Percentiles rank a stretch among this genome's conserved stretches.
These are phyloP conservation scores for Zeus faber DNA, from an alignment of 2,113 vertebrate genomes.

Conservation along the genomic window DNA sequence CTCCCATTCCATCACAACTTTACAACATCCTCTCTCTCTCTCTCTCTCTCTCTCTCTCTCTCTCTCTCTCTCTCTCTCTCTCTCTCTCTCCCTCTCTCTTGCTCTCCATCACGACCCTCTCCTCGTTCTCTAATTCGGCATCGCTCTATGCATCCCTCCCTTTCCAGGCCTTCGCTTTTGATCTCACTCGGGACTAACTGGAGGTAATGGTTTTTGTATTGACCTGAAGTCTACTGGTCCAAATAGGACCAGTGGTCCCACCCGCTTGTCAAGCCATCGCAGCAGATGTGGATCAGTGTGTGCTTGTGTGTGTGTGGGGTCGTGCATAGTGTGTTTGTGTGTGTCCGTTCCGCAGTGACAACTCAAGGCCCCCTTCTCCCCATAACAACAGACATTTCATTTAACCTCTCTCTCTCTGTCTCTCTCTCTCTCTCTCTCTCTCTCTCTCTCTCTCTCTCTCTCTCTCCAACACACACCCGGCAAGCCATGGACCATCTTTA, in stretches of 20 bases:
- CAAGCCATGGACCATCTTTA: too few species aligned
- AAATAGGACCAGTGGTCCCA: slow-evolving; percentile 7
- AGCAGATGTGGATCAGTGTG: slow-evolving; percentile 30
- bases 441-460: too few species aligned
- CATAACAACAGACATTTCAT: slow-evolving; percentile 40
- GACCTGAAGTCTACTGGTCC: slow-evolving; percentile 34
- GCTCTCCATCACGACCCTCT: slow-evolving; percentile 4
- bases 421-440: too few species aligned
- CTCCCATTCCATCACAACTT: background rate
- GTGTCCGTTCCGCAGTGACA: slow-evolving; percentile 19
- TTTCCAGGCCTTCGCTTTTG: slow-evolving; percentile 19
- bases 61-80: background rate
- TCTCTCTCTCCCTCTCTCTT: slow-evolving; percentile 3
- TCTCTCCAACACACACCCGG: too few species aligned
- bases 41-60: background rate
- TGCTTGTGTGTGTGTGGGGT: slow-evolving; percentile 14
- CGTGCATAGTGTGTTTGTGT: background rate
- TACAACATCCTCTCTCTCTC: too few species aligned
- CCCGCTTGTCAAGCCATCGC: slow-evolving; percentile 11
- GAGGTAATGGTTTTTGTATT: slow-evolving; percentile 54
- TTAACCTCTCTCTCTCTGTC: background rate
- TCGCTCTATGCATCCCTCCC: slow-evolving; percentile 11
- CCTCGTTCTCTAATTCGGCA: slow-evolving; percentile 12
- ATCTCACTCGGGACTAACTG: slow-evolving; percentile 44
- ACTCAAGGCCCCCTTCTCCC: slow-evolving; percentile 28